phyloP scores from a whole-genome alignment of 1,140 invertebrate species.

The Neotoxoptera formosana region DNA sequence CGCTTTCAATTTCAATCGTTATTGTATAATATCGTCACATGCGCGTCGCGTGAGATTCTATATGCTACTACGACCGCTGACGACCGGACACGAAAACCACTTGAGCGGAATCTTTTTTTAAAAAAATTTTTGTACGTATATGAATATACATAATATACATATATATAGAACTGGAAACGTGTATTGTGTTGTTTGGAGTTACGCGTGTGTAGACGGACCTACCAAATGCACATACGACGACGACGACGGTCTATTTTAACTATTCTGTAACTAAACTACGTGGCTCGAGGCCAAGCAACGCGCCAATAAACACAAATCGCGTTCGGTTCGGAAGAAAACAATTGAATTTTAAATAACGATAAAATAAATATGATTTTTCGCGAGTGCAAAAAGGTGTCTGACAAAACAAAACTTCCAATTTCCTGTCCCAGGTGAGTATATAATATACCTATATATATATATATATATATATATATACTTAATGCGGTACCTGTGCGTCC shows the following conservation, averaged over 20 bases:
- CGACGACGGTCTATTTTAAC: not conserved
- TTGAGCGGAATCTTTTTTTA: not conserved
- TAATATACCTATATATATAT: too few relatives aligned
- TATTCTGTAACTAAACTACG: not conserved
- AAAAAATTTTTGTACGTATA: too few relatives aligned
- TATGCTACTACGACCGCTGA: not conserved
- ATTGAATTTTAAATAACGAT: not conserved
- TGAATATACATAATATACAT: not conserved
- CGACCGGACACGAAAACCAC: not conserved
- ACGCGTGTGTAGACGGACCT: not conserved
- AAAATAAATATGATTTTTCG: not conserved
- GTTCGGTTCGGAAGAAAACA: not conserved
- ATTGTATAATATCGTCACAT: slow-evolving; percentile 26
- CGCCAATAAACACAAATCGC: not conserved
- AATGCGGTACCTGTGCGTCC: not conserved
- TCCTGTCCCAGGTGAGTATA: not conserved
- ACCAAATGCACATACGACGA: not conserved
- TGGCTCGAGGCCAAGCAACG: slow-evolving; percentile 39
- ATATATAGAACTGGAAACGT: not conserved
- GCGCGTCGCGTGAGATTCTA: slow-evolving; percentile 26
- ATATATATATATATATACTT: not conserved
- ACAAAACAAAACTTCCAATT: not conserved
- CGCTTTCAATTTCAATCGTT: not conserved
- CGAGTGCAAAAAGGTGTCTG: not conserved
- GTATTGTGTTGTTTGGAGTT: not conserved